Conservation (phyloP, 2,888 invertebrate genomes). For the Strigamia crassipes region DNA sequence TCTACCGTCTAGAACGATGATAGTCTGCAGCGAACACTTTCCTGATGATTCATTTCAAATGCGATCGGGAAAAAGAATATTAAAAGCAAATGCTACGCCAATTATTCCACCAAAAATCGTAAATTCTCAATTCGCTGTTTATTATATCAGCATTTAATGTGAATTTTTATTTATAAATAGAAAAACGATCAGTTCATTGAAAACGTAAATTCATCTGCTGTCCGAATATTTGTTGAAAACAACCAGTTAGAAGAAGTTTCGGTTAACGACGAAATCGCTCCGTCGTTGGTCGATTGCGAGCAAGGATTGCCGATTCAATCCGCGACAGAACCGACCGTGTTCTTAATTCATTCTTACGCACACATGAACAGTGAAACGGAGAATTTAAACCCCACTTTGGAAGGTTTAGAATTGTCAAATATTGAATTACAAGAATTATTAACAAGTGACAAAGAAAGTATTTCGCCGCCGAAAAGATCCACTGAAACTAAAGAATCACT, state of each 20-base stretch:
- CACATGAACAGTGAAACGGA: background rate
- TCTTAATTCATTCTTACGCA: background rate
- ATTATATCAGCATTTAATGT: background rate
- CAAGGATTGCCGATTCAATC: background rate
- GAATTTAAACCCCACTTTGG: background rate
- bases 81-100: background rate
- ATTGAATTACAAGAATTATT: background rate
- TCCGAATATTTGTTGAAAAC: background rate
- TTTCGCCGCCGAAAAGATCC: background rate
- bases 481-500: background rate
- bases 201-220: background rate
- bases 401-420: background rate
- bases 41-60: slow-evolving; percentile 8
- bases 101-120: background rate
- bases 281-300: background rate
- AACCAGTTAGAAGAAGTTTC: background rate
- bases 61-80: background rate
- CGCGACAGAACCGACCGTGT: background rate
- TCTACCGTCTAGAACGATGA: background rate
- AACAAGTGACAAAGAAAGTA: background rate
- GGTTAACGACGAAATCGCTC: background rate
- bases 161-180: background rate
- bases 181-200: background rate
- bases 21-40: slow-evolving; percentile 3
- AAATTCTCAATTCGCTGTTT: background rate